Percentiles rank a stretch among this genome's conserved stretches.
phyloP scores from a whole-genome alignment of 2,797 vertebrate genomes.

The Danionella dracula region DNA sequence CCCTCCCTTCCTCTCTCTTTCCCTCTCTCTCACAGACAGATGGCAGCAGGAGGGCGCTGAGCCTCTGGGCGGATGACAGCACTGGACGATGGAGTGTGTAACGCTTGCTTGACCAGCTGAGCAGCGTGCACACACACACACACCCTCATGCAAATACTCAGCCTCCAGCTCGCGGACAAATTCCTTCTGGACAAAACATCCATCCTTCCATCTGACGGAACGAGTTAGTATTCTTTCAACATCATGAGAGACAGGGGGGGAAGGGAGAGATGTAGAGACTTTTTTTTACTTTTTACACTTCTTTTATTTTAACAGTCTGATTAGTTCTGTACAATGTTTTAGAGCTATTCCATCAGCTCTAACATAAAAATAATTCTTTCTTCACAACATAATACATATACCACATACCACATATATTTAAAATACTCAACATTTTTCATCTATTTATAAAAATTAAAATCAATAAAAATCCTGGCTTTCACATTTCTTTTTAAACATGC shows the following conservation, averaged over 20 bases:
- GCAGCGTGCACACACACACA: constrained; percentile 95
- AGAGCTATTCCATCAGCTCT: too few species aligned
- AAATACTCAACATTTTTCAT: too few species aligned
- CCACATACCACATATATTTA: too few species aligned
- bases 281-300: too few species aligned
- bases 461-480: too few species aligned
- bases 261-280: not conserved
- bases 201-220: constrained; percentile 75
- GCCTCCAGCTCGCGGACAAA: constrained; percentile 79
- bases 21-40: too few species aligned
- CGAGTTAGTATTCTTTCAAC: constrained; percentile 72
- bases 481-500: too few species aligned
- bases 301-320: too few species aligned
- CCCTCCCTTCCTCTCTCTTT: constrained; percentile 79
- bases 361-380: too few species aligned
- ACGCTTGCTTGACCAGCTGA: constrained; percentile 96
- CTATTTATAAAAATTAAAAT: too few species aligned
- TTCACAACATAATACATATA: too few species aligned
- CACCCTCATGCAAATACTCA: constrained; percentile 94
- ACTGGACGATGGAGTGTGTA: constrained; percentile 51
- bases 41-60: constrained; percentile 69
- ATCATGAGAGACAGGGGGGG: constrained; percentile 47
- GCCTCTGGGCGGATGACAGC: constrained; percentile 88
- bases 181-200: constrained; percentile 87
- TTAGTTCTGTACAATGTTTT: too few species aligned